Evolutionary conservation across 2,113 vertebrate species (phyloP).

Genomic region (zebrafish (Danio rerio)): GRCz12tu NC_133185.1:37901501-37902000

Average conservation of each 20-base stretch:
- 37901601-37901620: slow-evolving; percentile 41
- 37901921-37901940: slow-evolving; percentile 59
- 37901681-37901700: slow-evolving; percentile 91
- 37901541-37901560: background rate
- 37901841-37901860: slow-evolving; percentile 51
- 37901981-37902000: slow-evolving; percentile 26
- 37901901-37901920: slow-evolving; percentile 44
- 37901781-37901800: slow-evolving; percentile 79
- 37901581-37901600: background rate
- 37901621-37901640: slow-evolving; percentile 79
- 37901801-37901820: slow-evolving; percentile 68
- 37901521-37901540: background rate
- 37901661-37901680: slow-evolving; percentile 92
- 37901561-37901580: background rate
- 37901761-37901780: slow-evolving; percentile 91
- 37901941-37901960: slow-evolving; percentile 37
- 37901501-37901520: no score
- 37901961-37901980: slow-evolving; percentile 40
- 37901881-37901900: slow-evolving; percentile 50
- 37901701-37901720: slow-evolving; percentile 78
- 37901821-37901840: slow-evolving; percentile 46
- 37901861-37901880: slow-evolving; percentile 51
- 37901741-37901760: slow-evolving; percentile 89
- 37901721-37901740: slow-evolving; percentile 96
- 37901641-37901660: slow-evolving; percentile 98